phyloP scores from a whole-genome alignment of 1,140 invertebrate species.

The Micrasema minimum region DNA sequence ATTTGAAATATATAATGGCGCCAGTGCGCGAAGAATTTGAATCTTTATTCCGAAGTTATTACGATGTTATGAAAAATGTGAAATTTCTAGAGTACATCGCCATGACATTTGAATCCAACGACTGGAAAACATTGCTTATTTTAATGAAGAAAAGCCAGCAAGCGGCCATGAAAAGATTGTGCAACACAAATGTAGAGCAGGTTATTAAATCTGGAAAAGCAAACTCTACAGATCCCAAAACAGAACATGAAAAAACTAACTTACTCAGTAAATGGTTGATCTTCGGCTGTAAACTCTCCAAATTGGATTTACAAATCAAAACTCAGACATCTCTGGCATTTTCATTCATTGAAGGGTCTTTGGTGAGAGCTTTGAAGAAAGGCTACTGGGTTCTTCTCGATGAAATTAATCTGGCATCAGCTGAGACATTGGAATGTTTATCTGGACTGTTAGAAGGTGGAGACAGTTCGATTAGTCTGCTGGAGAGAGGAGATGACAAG shows the following conservation, averaged over 20 bases:
- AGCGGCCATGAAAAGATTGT: conserved; percentile 73
- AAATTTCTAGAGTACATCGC: conserved; percentile 87
- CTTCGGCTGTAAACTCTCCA: conserved; percentile 68
- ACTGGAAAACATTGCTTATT: conserved; percentile 78
- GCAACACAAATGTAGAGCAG: conserved; percentile 49
- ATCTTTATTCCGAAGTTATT: conserved; percentile 81
- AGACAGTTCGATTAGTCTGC: conserved; percentile 80
- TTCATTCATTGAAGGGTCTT: conserved; percentile 91
- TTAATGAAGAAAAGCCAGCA: conserved; percentile 82
- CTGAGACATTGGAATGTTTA: conserved; percentile 95
- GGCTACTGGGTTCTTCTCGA: conserved; percentile 96
- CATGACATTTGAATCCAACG: conserved; percentile 76
- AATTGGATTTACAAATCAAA: conserved; percentile 72
- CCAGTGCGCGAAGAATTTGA: conserved; percentile 89
- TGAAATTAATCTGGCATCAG: conserved; percentile 97
- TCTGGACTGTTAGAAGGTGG: conserved; percentile 90
- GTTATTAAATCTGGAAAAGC: conserved; percentile 37
- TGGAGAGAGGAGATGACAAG: conserved; percentile 87
- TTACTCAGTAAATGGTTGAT: conserved; percentile 62
- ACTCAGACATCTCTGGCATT: conserved; percentile 86
- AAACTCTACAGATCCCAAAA: conserved; percentile 36
- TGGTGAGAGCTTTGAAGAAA: conserved; percentile 89
- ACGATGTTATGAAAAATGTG: conserved; percentile 82
- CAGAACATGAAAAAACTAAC: conserved; percentile 57
- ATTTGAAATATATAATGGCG: conserved; percentile 84